phyloP scores from a whole-genome alignment of 2,113 vertebrate genomes.

The Donacobius atricapilla region DNA sequence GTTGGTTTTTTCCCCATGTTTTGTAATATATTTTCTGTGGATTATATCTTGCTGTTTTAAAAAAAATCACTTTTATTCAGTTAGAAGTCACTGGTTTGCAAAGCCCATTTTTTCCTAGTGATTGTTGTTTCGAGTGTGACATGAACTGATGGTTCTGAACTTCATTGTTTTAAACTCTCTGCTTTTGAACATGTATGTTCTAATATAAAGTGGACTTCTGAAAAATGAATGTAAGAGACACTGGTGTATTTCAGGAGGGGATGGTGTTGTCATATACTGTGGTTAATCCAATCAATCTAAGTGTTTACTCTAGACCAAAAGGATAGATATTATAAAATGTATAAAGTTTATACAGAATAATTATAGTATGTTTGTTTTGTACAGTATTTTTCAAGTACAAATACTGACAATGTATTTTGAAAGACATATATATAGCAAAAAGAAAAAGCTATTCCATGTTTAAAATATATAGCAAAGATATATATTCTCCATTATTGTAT shows the following conservation, averaged over 20 bases:
- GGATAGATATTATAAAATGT: slow-evolving; percentile 85
- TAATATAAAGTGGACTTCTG: slow-evolving; percentile 72
- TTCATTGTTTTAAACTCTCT: slow-evolving; percentile 64
- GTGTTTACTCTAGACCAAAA: slow-evolving; percentile 88
- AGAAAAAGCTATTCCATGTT: slow-evolving; percentile 74
- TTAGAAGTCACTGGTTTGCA: slow-evolving; percentile 65
- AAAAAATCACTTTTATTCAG: slow-evolving; percentile 53
- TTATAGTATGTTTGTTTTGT: slow-evolving; percentile 87
- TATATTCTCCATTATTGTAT: slow-evolving; percentile 78
- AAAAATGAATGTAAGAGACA: slow-evolving; percentile 89
- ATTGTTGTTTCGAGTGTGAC: slow-evolving; percentile 69
- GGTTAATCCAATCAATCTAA: slow-evolving; percentile 81
- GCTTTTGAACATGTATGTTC: slow-evolving; percentile 66
- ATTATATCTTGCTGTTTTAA: slow-evolving; percentile 63
- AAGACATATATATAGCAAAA: slow-evolving; percentile 81
- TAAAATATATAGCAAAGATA: slow-evolving; percentile 76
- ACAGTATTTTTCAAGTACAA: slow-evolving; percentile 92
- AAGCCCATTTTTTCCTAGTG: slow-evolving; percentile 46
- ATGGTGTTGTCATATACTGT: slow-evolving; percentile 87
- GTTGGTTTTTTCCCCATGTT: slow-evolving; percentile 26
- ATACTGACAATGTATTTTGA: slow-evolving; percentile 87
- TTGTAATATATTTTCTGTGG: slow-evolving; percentile 75
- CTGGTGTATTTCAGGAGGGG: slow-evolving; percentile 76
- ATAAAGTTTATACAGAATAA: slow-evolving; percentile 91
- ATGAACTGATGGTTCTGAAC: slow-evolving; percentile 69